Base-by-base conservation (phyloP, 1,140 invertebrate genomes). In the Homarus americanus region DNA sequence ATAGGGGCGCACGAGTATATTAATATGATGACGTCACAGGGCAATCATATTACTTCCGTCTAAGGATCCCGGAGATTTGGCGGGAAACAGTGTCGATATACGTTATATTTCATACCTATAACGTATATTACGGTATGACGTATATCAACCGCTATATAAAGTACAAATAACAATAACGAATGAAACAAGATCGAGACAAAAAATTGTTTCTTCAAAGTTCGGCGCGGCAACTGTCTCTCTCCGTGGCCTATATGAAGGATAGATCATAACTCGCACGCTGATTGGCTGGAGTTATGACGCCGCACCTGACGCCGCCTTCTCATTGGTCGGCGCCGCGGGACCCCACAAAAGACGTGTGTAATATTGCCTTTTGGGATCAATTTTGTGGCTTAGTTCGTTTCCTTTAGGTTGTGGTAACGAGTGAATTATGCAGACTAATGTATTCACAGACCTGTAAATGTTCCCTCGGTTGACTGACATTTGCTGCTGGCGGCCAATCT, bases 241-340 rank as follows among this genome's bases (percentile, higher is more conserved):
- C n/a, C 17, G 84, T 75, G 63, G 63, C 63, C 63, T 69, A 90
- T 90, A 90, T 90, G 87, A 90, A 90, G 84, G 87, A 90, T 90
- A 76, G 87, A 90, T 90, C 87, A 90, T 90, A 90, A 90, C 87
- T 90, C 80, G 87, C 20, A 2, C 79, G 44, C 87, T 82, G 87
- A 83, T 90, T 90, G 87, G 87, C 80, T 83, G 72, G 41, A 90
- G 87, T 90, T 90, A 90, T 90, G 87, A 90, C 80, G 69, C 87
- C 72, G 66, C 66, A 36, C 78, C 49, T 75, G 80, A 90, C 53
- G 80, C 80, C 72, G 87, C 87, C 2, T 72, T 20, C 53, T 72
- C 78, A 90, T 90, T 90, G 87, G 87, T 66, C 85, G 36, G 44
- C 38, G n/a, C 41, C 28, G 34, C 58, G n/a, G 36, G 32, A 53